phyloP scores from a whole-genome alignment of 2,888 invertebrate species.

The Capitulum mitella region DNA sequence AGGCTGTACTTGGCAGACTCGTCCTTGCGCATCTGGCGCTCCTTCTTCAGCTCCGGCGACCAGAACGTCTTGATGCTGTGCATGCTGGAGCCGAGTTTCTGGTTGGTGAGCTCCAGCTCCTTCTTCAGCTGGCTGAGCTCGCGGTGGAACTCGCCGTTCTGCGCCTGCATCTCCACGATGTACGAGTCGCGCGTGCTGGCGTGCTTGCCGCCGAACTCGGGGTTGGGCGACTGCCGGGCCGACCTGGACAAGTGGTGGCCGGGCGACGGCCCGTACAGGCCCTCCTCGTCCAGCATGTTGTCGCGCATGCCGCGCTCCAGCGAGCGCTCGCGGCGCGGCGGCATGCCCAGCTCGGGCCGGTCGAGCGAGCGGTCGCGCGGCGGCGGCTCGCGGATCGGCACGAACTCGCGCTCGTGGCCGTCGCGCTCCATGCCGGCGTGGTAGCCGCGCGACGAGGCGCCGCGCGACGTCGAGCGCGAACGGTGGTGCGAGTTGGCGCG shows the following conservation, averaged over 20 bases:
- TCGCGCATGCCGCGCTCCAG: constrained; percentile 57
- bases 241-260: constrained; percentile 32
- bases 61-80: constrained; percentile 99
- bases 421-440: constrained; percentile 57
- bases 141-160: constrained; percentile 88
- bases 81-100: constrained; percentile 97
- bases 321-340: constrained; percentile 51
- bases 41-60: constrained; percentile 99
- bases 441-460: constrained; percentile 51
- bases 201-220: constrained; percentile 48
- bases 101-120: constrained; percentile 89
- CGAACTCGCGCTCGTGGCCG: constrained; percentile 72
- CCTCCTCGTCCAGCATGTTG: constrained; percentile 37
- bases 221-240: constrained; percentile 63
- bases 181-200: constrained; percentile 53
- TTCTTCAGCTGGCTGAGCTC: constrained; percentile 86
- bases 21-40: constrained; percentile 90
- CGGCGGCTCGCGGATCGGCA: constrained; percentile 62
- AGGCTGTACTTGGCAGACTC: constrained; percentile 95
- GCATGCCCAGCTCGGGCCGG: constrained; percentile 37
- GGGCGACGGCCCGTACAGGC: constrained; percentile 46
- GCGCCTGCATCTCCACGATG: constrained; percentile 81
- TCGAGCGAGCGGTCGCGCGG: constrained; percentile 43
- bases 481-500: constrained; percentile 55
- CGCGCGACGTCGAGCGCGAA: constrained; percentile 69